Evolutionary conservation across 2,888 invertebrate species (phyloP), one percentile per base, ranked within the genome.

Genomic region (Dasypogon diadema): DNA sequence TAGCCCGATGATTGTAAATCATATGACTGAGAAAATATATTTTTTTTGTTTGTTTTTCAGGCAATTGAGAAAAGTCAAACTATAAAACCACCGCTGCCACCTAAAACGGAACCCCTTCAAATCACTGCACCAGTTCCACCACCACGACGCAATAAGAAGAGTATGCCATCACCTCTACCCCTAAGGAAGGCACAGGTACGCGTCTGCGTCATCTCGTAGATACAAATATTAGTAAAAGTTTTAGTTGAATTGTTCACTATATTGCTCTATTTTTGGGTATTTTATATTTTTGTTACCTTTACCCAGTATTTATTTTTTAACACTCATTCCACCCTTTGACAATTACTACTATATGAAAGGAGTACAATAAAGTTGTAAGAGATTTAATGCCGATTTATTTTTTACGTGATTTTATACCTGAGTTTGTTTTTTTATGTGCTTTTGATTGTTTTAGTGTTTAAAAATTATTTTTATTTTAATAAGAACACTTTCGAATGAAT

Each of bases 61-160:
- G 83, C 86, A 65, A 82, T 86, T 63, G 85, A 85, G 78, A 81
- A 81, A 75, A 37, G 76, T 22, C 78, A 78, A 76, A 58, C 58
- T n/a, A 82, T 81, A 70, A 83, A 80, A 2, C 92, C 92, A 8
- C 92, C 92, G 0, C 84, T 92, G 79, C 92, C 92, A 14, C 92
- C 92, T 0, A 92, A 92, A 84, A 18, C 80, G 2, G 72, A 80
- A 6, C 78, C 79, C 8, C 82, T 80, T 6, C 80, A 81, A 8
- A 21, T 51, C 5, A 51, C 51, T 18, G 51, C 48, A 1, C 89
- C 89, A 2, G 89, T 92, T 46, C 92, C 93, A 48, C 93, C 93
- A 82, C 87, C 91, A 79, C 84, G 91, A 82, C 87, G 91, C 81
- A 83, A 89, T 83, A 89, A 89, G 83, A 87, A 90, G 81, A 87